phyloP scores from a whole-genome alignment of 2,888 invertebrate genomes.

The Eupithecia abbreviata region DNA sequence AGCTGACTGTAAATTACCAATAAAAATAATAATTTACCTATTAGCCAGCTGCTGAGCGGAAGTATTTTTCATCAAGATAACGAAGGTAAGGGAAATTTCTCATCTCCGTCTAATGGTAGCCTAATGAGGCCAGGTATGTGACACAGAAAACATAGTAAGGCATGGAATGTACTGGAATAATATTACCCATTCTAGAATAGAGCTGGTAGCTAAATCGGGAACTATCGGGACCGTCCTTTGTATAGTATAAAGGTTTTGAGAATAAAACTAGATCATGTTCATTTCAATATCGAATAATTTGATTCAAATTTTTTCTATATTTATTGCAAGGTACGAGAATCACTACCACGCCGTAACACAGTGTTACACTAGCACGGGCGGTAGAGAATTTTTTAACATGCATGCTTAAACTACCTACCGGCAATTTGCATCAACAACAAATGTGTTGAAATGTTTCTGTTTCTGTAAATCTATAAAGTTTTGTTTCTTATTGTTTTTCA shows the following conservation, averaged over 20 bases:
- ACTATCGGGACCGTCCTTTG: not conserved
- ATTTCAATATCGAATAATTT: not conserved
- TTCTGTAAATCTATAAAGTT: too few relatives aligned
- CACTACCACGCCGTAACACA: too few relatives aligned
- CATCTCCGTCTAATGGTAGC: slow-evolving; percentile 41
- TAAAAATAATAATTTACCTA: not conserved
- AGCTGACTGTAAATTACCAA: not conserved
- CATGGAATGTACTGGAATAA: slow-evolving; percentile 18
- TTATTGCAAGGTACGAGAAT: too few relatives aligned
- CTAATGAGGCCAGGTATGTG: slow-evolving; percentile 45
- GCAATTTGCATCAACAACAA: too few relatives aligned
- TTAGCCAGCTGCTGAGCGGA: slow-evolving; percentile 2
- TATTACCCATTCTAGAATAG: not conserved
- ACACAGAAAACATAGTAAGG: slow-evolving; percentile 40
- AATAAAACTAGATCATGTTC: not conserved
- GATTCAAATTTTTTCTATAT: too few relatives aligned
- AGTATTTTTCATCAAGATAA: slow-evolving; percentile 33
- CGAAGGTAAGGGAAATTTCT: slow-evolving; percentile 33
- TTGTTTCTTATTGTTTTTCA: too few relatives aligned
- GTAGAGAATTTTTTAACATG: too few relatives aligned
- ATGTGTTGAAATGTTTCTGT: too few relatives aligned
- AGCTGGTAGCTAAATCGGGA: not conserved
- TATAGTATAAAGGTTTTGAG: not conserved
- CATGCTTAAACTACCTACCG: too few relatives aligned
- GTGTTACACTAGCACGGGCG: too few relatives aligned